phyloP scores from a whole-genome alignment of 2,888 invertebrate genomes.

The Coleophora deauratella region DNA sequence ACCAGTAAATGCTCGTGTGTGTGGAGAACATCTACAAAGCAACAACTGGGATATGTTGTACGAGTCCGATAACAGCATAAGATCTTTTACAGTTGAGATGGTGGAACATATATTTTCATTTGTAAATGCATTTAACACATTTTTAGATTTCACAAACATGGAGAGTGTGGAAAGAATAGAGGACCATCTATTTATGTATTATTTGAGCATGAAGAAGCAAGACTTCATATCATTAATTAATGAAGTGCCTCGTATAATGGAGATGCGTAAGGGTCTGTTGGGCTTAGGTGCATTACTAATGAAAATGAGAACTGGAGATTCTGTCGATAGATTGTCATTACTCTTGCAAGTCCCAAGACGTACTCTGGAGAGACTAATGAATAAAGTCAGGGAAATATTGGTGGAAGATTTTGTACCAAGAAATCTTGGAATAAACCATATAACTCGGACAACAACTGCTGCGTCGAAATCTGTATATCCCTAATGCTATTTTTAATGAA shows the following conservation, averaged over 20 bases:
- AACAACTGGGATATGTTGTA: background rate
- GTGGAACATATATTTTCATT: background rate
- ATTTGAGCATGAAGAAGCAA: background rate
- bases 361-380: slow-evolving; percentile 4
- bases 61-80: background rate
- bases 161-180: background rate
- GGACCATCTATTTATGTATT: background rate
- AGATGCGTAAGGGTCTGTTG: slow-evolving; percentile 1
- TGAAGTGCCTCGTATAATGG: slow-evolving; percentile 3
- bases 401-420: slow-evolving; percentile 7
- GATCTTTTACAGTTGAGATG: background rate
- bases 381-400: slow-evolving; percentile 3
- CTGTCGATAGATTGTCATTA: background rate
- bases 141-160: no score
- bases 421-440: background rate
- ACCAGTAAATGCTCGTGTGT: background rate
- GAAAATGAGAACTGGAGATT: slow-evolving; percentile 2
- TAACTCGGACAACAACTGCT: background rate
- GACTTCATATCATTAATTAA: background rate
- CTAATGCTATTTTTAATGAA: background rate
- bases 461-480: background rate
- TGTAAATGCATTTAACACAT: background rate
- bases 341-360: background rate
- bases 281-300: slow-evolving; percentile 6
- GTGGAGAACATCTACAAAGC: background rate